These are phyloP conservation scores for Strongylocentrotus purpuratus DNA, from an alignment of 35 echinoderm and acorn worm species.

Conservation along the genomic window DNA sequence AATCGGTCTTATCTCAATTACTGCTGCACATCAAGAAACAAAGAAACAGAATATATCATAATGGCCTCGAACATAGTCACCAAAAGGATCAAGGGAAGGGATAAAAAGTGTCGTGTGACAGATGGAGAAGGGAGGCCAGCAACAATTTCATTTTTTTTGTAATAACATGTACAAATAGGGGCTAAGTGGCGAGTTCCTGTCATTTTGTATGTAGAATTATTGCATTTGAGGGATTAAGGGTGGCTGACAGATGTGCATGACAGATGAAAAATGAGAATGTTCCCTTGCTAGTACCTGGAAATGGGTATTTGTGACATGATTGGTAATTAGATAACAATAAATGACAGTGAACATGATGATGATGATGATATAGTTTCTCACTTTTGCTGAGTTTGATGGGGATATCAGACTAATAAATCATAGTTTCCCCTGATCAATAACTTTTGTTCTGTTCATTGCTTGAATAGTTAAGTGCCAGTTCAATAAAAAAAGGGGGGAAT, in stretches of 20 bases:
- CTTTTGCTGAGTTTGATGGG: background rate
- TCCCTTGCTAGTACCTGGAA: background rate
- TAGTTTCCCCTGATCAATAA: background rate
- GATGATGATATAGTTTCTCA: background rate
- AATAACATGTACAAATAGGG: background rate
- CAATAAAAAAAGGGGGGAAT: background rate
- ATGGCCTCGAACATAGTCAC: constrained; percentile 33
- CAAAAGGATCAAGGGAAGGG: constrained; percentile 44
- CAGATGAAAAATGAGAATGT: constrained; percentile 49
- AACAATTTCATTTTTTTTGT: constrained; percentile 23
- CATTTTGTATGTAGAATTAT: constrained; percentile 42
- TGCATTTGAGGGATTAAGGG: constrained; percentile 29
- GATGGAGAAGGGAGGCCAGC: constrained; percentile 21
- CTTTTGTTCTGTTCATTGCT: background rate
- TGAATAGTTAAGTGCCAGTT: background rate
- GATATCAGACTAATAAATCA: background rate
- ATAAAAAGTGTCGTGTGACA: constrained; percentile 39
- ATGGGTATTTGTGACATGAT: constrained; percentile 3
- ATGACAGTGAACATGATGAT: background rate
- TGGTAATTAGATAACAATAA: background rate
- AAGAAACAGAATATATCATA: constrained; percentile 36
- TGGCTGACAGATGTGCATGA: constrained; percentile 40
- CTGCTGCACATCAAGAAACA: constrained; percentile 41
- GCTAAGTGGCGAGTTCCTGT: constrained; percentile 51
- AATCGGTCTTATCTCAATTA: constrained; percentile 36